phyloP scores from a whole-genome alignment of 2,888 invertebrate species.

The Brachypterus glaber region DNA sequence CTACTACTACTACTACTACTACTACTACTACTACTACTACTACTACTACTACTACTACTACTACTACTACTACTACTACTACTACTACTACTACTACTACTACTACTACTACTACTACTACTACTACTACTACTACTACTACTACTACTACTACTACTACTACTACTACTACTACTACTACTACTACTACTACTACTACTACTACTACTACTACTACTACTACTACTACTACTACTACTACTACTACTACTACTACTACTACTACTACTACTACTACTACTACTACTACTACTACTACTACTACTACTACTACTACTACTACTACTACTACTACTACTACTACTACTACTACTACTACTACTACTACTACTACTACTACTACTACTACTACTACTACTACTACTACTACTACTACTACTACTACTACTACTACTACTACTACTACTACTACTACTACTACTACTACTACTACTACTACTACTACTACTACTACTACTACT shows the following conservation, averaged over 20 bases:
- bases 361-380: constrained; percentile 9
- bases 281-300: constrained; percentile 9
- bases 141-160: constrained; percentile 8
- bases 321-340: constrained; percentile 9
- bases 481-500: constrained; percentile 9
- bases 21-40: constrained; percentile 9
- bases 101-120: constrained; percentile 6
- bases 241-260: constrained; percentile 9
- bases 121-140: constrained; percentile 9
- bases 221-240: constrained; percentile 9
- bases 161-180: constrained; percentile 9
- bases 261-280: constrained; percentile 9
- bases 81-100: constrained; percentile 9
- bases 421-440: constrained; percentile 9
- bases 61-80: constrained; percentile 9
- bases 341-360: constrained; percentile 9
- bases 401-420: constrained; percentile 9
- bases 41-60: constrained; percentile 9
- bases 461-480: constrained; percentile 9
- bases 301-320: constrained; percentile 9
- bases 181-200: constrained; percentile 9
- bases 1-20: constrained; percentile 9
- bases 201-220: constrained; percentile 9
- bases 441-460: constrained; percentile 9
- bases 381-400: constrained; percentile 5